These are phyloP conservation scores for Tachypleus tridentatus DNA, from an alignment of 1,140 invertebrate genomes.

Conservation along the genomic window DNA sequence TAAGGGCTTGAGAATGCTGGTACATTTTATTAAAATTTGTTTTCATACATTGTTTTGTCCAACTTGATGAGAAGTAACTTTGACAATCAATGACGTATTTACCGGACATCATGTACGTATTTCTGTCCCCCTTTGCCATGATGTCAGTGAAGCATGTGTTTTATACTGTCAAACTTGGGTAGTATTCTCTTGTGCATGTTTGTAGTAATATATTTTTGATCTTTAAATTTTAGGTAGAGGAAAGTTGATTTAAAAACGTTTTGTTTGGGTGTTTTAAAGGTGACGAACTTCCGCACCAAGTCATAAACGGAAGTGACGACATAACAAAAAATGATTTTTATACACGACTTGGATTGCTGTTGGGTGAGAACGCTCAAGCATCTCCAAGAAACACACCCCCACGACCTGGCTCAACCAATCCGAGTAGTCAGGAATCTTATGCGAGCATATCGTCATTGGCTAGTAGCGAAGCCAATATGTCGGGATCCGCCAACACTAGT, in stretches of 20 bases:
- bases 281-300: not conserved
- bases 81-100: too few relatives aligned
- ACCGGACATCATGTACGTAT: too few relatives aligned
- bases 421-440: conserved; percentile 40
- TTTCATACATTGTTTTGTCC: too few relatives aligned
- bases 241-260: not conserved
- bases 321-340: conserved; percentile 55
- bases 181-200: not conserved
- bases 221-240: not conserved
- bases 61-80: too few relatives aligned
- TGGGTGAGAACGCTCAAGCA: conserved; percentile 46
- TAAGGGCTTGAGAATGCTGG: too few relatives aligned
- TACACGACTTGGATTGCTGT: conserved; percentile 64
- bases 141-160: not conserved
- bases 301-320: conserved; percentile 1
- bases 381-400: conserved; percentile 19
- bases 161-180: not conserved
- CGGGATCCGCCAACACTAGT: conserved; percentile 67
- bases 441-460: conserved; percentile 54
- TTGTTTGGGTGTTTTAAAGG: not conserved
- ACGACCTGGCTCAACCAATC: conserved; percentile 13
- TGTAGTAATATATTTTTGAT: not conserved
- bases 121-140: too few relatives aligned
- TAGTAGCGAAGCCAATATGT: conserved; percentile 54
- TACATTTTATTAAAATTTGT: too few relatives aligned